These are phyloP conservation scores for Phengaris arion DNA, from an alignment of 2,888 invertebrate species.

Conservation along the genomic window DNA sequence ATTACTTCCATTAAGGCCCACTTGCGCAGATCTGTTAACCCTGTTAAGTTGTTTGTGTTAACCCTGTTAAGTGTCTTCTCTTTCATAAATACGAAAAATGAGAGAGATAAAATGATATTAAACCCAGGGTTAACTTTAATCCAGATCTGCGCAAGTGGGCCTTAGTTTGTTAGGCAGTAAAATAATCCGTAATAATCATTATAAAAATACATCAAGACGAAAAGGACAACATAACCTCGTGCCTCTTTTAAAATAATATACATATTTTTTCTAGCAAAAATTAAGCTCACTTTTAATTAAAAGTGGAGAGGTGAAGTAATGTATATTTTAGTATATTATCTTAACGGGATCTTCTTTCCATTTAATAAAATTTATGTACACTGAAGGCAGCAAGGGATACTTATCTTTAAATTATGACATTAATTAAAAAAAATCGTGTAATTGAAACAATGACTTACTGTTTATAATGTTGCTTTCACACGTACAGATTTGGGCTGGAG, in stretches of 20 bases:
- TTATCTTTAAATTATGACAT: constrained; percentile 10
- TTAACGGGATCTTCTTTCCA: constrained; percentile 26
- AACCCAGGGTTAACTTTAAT: too few relatives aligned
- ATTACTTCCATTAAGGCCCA: background rate
- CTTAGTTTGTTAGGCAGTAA: background rate
- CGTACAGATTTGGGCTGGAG: too few relatives aligned
- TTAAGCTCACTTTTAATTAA: constrained; percentile 8
- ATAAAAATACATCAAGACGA: background rate
- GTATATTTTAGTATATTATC: constrained; percentile 24
- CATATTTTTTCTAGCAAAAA: background rate
- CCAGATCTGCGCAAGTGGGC: background rate
- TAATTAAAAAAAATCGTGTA: background rate
- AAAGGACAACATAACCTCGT: background rate
- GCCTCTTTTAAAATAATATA: background rate
- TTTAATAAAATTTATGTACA: constrained; percentile 24
- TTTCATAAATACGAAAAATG: too few relatives aligned
- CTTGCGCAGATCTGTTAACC: too few relatives aligned
- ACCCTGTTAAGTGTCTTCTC: background rate
- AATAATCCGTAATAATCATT: background rate
- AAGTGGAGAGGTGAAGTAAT: constrained; percentile 10
- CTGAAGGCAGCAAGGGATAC: background rate
- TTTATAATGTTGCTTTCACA: too few relatives aligned
- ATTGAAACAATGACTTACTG: background rate
- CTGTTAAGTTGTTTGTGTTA: too few relatives aligned
- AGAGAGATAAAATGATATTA: too few relatives aligned